Evolutionary conservation across 2,888 invertebrate species (phyloP).

Genomic region (Volucella inflata): DNA sequence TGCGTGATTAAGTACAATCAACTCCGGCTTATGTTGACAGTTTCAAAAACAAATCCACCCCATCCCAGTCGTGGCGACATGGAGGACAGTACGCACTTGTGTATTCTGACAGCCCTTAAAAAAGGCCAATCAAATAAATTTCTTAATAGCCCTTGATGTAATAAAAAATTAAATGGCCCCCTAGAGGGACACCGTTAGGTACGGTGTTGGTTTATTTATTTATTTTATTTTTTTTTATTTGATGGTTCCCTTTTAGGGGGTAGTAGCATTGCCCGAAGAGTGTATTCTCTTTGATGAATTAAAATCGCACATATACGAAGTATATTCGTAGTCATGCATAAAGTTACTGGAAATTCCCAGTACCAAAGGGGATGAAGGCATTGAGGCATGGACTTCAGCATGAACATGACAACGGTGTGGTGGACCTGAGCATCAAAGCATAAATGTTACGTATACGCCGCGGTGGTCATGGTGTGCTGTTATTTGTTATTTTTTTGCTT

Average conservation of each 20-base stretch:
- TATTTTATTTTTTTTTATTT: no score
- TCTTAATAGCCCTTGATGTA: conserved; percentile 22
- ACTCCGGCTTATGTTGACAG: background rate
- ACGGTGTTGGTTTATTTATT: background rate
- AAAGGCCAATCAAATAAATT: conserved; percentile 23
- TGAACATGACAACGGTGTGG: no score
- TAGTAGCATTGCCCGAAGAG: conserved; percentile 13
- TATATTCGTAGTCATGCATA: background rate
- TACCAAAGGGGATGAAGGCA: conserved; percentile 42
- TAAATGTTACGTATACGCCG: conserved; percentile 68
- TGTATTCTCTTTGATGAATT: background rate
- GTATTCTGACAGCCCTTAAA: conserved; percentile 32
- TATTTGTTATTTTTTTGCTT: conserved; percentile 21
- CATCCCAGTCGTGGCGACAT: background rate
- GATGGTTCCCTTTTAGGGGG: background rate
- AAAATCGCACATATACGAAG: no score
- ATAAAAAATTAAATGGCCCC: conserved; percentile 33
- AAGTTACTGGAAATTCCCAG: background rate
- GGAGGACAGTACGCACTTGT: conserved; percentile 4
- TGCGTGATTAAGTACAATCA: conserved; percentile 10
- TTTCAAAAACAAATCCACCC: background rate
- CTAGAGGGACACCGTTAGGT: conserved; percentile 1
- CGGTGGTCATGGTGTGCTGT: conserved; percentile 39
- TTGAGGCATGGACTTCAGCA: conserved; percentile 27
- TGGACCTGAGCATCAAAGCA: conserved; percentile 45